Evolutionary conservation across 2,113 vertebrate genomes (phyloP).

Genomic region (Gallinago paraguaiae): DNA sequence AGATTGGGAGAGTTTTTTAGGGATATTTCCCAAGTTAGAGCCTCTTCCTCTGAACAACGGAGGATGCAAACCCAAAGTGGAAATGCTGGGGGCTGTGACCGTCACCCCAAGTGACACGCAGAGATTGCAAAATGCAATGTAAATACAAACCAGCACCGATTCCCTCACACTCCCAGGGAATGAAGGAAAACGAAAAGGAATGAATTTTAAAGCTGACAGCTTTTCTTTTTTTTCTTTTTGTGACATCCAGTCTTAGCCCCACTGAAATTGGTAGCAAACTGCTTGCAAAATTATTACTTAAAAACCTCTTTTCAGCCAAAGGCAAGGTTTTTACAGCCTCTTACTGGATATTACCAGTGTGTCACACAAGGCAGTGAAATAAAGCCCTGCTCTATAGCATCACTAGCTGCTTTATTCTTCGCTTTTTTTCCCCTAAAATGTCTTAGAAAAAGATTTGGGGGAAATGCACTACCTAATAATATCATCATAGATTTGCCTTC

Average conservation of each 20-base stretch:
- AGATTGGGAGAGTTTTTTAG: neutral
- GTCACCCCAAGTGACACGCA: neutral
- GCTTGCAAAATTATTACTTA: neutral
- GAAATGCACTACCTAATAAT: neutral
- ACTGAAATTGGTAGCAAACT: neutral
- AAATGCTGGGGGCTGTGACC: accelerated
- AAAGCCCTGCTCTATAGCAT: neutral
- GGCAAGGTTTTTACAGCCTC: neutral
- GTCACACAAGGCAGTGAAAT: neutral
- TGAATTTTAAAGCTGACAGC: neutral
- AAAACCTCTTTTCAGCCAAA: neutral
- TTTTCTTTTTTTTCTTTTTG: neutral
- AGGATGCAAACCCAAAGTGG: neutral
- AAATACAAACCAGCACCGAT: neutral
- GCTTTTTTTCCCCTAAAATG: neutral
- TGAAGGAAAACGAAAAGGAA: neutral
- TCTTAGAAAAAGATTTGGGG: neutral
- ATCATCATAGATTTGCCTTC: neutral
- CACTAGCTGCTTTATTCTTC: neutral
- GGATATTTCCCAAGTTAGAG: neutral
- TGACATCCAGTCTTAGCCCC: neutral
- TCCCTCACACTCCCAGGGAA: neutral
- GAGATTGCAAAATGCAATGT: neutral
- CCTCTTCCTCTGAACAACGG: neutral
- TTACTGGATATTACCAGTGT: neutral